phyloP scores from a whole-genome alignment of 2,888 invertebrate genomes.

The Spodoptera littoralis region DNA sequence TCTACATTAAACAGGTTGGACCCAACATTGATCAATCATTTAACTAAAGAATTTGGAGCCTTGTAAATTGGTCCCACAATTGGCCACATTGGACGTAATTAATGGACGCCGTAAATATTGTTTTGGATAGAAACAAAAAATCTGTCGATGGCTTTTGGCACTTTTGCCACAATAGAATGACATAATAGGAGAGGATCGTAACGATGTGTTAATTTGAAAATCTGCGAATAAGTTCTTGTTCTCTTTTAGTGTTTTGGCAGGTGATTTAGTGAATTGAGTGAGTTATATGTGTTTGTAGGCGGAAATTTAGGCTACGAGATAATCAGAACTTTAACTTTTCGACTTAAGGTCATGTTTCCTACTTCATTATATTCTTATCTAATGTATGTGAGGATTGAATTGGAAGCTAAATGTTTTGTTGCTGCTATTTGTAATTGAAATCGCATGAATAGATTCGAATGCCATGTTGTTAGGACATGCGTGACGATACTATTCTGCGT shows the following conservation, averaged over 20 bases:
- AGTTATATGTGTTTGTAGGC: too few relatives aligned
- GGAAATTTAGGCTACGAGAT: too few relatives aligned
- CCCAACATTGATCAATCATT: conserved; percentile 44
- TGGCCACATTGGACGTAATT: conserved; percentile 62
- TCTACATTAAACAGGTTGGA: conserved; percentile 31
- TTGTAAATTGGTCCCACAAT: conserved; percentile 51
- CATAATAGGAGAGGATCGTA: conserved; percentile 49
- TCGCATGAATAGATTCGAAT: neutral
- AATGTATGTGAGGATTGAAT: too few relatives aligned
- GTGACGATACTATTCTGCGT: conserved; percentile 19
- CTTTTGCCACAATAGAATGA: conserved; percentile 46
- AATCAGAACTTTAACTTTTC: neutral
- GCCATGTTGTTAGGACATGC: conserved; percentile 7
- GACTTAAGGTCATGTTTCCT: neutral
- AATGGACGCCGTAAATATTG: conserved; percentile 72
- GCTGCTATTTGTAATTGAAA: too few relatives aligned
- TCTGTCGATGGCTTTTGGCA: conserved; percentile 60
- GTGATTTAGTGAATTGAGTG: conserved; percentile 11
- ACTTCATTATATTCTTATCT: too few relatives aligned
- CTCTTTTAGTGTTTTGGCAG: conserved; percentile 33
- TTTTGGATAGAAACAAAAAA: conserved; percentile 64
- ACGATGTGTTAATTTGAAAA: conserved; percentile 68
- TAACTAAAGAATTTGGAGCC: conserved; percentile 39
- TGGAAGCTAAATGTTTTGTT: too few relatives aligned
- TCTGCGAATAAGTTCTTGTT: conserved; percentile 44